These are phyloP conservation scores for Vulpes vulpes DNA, from an alignment of 2,113 vertebrate species.

Conservation along the genomic window DNA sequence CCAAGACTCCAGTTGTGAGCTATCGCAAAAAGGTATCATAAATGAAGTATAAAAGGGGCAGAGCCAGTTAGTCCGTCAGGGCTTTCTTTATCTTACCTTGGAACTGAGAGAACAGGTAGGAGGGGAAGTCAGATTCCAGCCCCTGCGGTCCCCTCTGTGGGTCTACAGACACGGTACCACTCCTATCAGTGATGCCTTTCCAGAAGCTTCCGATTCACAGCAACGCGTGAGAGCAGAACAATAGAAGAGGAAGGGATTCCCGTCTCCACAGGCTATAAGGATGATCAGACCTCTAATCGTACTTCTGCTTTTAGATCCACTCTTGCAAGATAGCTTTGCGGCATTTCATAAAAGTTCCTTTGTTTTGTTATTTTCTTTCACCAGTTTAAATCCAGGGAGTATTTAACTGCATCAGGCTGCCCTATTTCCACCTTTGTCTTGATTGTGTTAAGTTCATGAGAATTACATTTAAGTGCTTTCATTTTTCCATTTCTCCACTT, in stretches of 20 bases:
- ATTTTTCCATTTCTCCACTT: conserved; percentile 56
- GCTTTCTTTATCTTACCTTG: not conserved
- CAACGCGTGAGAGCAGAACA: not conserved
- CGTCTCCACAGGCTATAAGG: not conserved
- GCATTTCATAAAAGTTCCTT: not conserved
- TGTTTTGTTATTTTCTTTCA: not conserved
- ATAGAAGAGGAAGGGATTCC: not conserved
- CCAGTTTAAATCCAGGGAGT: conserved; percentile 18
- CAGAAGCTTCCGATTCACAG: not conserved
- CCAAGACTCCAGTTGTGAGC: not conserved
- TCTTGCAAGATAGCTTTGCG: not conserved
- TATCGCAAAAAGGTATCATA: not conserved
- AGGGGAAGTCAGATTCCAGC: not conserved
- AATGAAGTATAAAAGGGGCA: not conserved
- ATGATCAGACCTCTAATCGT: not conserved
- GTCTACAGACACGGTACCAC: not conserved
- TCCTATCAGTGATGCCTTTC: not conserved
- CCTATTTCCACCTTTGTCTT: not conserved
- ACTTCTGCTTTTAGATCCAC: not conserved
- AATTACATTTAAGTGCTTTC: conserved; percentile 38
- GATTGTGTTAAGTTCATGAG: conserved; percentile 59
- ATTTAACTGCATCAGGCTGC: not conserved
- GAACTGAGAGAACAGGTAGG: not conserved
- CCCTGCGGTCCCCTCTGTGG: rapidly evolving
- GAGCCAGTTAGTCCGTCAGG: not conserved